These are phyloP conservation scores for Cremastinae sp. DNA, from an alignment of 2,888 invertebrate genomes.

Conservation along the genomic window DNA sequence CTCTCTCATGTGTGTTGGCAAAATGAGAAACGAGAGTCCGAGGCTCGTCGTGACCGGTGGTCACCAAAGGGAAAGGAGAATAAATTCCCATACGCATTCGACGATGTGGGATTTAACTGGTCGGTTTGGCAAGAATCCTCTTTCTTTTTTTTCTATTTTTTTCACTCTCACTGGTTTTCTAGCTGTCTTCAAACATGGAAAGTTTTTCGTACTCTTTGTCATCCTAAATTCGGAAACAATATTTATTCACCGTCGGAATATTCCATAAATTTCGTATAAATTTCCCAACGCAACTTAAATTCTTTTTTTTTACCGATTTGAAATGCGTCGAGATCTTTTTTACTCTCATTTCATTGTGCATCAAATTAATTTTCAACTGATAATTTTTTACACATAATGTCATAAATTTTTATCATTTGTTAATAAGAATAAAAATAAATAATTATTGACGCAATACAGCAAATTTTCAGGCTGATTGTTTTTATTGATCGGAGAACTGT, in stretches of 20 bases:
- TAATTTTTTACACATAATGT: no score
- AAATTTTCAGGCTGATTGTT: no score
- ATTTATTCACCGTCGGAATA: no score
- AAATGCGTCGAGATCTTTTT: no score
- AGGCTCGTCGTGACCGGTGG: slow-evolving; percentile 31
- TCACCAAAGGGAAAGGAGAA: slow-evolving; percentile 65
- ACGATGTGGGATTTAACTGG: slow-evolving; percentile 48
- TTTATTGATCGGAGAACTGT: neutral
- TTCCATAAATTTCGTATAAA: no score
- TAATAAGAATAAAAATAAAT: no score
- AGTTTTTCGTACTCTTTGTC: slow-evolving; percentile 2
- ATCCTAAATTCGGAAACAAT: neutral
- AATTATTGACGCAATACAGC: no score
- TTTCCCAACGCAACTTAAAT: no score
- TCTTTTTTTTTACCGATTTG: no score
- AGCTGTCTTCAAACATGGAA: neutral
- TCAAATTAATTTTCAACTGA: no score
- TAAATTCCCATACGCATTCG: slow-evolving; percentile 63
- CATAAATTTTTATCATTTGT: no score
- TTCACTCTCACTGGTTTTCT: slow-evolving; percentile 2
- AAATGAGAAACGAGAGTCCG: slow-evolving; percentile 37
- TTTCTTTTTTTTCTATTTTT: slow-evolving; percentile 54
- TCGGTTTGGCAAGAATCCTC: slow-evolving; percentile 56
- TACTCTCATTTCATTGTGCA: no score
- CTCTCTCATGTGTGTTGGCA: slow-evolving; percentile 21